These are phyloP conservation scores for Urosaurus nigricauda DNA, from an alignment of 2,797 vertebrate genomes.

Conservation along the genomic window DNA sequence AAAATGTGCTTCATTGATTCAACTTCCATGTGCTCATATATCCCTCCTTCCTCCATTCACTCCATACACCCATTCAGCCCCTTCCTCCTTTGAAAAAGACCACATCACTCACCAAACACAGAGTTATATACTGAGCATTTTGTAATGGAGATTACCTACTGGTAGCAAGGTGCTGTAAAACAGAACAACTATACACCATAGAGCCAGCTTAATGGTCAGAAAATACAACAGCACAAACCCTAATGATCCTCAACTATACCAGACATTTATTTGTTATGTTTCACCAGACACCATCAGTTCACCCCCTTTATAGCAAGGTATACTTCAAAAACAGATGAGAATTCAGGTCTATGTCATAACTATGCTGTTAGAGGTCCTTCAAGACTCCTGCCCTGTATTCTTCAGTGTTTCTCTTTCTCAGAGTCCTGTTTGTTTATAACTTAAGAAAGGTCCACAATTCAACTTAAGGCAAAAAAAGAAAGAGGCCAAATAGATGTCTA, in stretches of 20 bases:
- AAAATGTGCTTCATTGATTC: too few species aligned
- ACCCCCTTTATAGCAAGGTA: slow-evolving; percentile 40
- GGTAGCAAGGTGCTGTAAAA: slow-evolving; percentile 47
- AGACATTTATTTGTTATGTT: slow-evolving; percentile 34
- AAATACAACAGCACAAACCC: slow-evolving; percentile 42
- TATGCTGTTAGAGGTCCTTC: slow-evolving; percentile 9
- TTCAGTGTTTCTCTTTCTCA: slow-evolving; percentile 22
- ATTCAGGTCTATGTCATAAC: slow-evolving; percentile 40
- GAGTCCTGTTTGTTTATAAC: slow-evolving; percentile 31
- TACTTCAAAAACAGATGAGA: not conserved
- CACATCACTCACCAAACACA: slow-evolving; percentile 39
- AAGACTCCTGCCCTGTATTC: slow-evolving; percentile 8
- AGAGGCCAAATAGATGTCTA: slow-evolving; percentile 18
- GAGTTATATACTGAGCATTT: slow-evolving; percentile 36
- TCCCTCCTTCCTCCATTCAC: not conserved
- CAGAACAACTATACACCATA: slow-evolving; percentile 49
- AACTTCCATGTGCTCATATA: too few species aligned
- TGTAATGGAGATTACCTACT: slow-evolving; percentile 41
- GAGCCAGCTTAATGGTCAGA: slow-evolving; percentile 49
- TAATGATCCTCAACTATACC: slow-evolving; percentile 40
- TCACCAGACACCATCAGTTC: slow-evolving; percentile 47
- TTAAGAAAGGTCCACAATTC: slow-evolving; percentile 17
- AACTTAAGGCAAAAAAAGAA: slow-evolving; percentile 49
- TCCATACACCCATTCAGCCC: slow-evolving; percentile 20
- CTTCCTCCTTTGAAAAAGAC: slow-evolving; percentile 44